Evolutionary conservation across 2,113 vertebrate species (phyloP), one percentile per base, ranked within the genome.

Genomic region (Illadopsis cleaveri): DNA sequence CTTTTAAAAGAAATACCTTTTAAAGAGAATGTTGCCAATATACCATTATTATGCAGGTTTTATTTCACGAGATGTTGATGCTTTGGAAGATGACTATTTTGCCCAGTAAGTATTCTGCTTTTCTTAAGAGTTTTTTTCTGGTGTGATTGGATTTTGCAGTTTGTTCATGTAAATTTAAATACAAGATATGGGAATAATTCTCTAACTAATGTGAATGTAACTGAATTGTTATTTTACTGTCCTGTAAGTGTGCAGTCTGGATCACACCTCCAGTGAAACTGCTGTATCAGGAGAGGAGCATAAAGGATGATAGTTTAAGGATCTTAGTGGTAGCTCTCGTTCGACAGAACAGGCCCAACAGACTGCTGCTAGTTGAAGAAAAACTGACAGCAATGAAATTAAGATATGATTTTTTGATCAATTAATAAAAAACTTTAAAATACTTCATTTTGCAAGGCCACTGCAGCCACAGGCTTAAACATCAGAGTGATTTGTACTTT

Each of bases 1-100:
- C 93, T 98, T 90, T 95, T 98, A 90, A 93, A 97, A 98, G 98
- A 98, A 97, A 97, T 98, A 98, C 91, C 95, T 98, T 50, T 94
- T 98, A 95, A 98, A 98, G 92, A 97, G 95, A 98, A 95, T 98
- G 75, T 96, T 58, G 65, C 97, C 97, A 94, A 92, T 98, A 96
- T 98, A 97, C 96, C 95, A 96, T 91, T 95, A 93, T 88, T 98
- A 98, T 95, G 96, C 97, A 96, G 86, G 78, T 92, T 96, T 97
- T 64, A 94, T 98, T 96, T 95, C 15, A 90, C 85, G 97, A 94
- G 96, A 97, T 85, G 9, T 93, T 53, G 53, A 94, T 73, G 90
- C 91, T 82, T 92, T 98, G 72, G 72, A 96, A 84, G 96, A 95
- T 91, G 93, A 98, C 48, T 94, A 95, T 84, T 96, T 98, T 94